phyloP scores from a whole-genome alignment of 2,888 invertebrate genomes.

The Meliscaeva auricollis region DNA sequence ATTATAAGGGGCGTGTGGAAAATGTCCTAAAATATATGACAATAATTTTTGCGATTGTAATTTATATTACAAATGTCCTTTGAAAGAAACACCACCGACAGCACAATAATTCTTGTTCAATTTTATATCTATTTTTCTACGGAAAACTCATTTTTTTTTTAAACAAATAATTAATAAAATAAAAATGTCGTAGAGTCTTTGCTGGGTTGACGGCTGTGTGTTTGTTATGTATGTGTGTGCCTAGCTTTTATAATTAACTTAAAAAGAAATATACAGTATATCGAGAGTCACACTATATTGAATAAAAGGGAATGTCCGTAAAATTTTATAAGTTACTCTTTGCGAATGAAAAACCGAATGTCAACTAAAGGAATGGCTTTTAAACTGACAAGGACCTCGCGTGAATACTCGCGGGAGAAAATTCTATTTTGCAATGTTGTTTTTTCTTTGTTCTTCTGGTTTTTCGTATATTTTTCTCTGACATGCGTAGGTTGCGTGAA shows the following conservation, averaged over 20 bases:
- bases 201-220: too few species aligned
- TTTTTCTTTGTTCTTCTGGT: conserved; percentile 5
- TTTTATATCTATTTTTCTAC: neutral
- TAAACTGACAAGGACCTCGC: conserved; percentile 44
- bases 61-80: conserved; percentile 22
- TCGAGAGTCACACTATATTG: conserved; percentile 8
- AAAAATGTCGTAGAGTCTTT: neutral
- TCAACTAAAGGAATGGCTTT: conserved; percentile 60
- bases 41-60: conserved; percentile 1
- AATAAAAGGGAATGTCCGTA: conserved; percentile 2
- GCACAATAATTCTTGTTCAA: neutral
- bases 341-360: conserved; percentile 53
- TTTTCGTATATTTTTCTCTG: neutral
- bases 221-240: neutral
- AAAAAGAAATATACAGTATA: conserved; percentile 24
- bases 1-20: conserved; percentile 44
- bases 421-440: conserved; percentile 31
- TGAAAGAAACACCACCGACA: neutral
- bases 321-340: conserved; percentile 26
- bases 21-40: conserved; percentile 33
- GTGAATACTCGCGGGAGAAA: conserved; percentile 44
- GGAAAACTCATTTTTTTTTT: conserved; percentile 26
- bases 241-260: conserved; percentile 40
- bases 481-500: conserved; percentile 51
- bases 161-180: conserved; percentile 26